Conservation (phyloP, 1,140 invertebrate species). For the Aphis craccivora region DNA sequence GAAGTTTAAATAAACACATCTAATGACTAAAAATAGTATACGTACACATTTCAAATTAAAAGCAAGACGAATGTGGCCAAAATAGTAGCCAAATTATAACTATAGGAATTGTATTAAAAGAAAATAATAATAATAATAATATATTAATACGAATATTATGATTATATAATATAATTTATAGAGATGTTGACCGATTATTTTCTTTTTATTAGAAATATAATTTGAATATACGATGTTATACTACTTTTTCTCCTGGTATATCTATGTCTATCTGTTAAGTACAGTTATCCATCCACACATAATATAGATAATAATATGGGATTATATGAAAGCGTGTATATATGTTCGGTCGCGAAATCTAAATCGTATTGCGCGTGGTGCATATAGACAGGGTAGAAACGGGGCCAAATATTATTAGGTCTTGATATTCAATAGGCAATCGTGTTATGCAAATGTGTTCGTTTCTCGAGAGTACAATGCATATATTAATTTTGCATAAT, state of each 20-base stretch:
- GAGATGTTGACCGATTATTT: background rate
- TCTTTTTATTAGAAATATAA: background rate
- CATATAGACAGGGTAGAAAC: background rate
- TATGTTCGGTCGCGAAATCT: background rate
- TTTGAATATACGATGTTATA: background rate
- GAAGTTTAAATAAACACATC: background rate
- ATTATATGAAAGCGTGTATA: background rate
- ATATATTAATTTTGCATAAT: conserved; percentile 50
- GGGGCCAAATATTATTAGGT: conserved; percentile 27
- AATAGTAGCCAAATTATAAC: background rate
- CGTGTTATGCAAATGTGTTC: conserved; percentile 43
- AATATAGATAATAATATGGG: background rate
- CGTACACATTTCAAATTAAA: background rate
- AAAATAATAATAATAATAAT: background rate
- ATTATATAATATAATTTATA: background rate
- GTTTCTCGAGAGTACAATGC: conserved; percentile 35
- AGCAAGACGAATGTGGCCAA: background rate
- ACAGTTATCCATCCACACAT: background rate
- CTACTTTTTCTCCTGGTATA: background rate
- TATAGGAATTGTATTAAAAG: background rate
- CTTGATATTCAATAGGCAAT: conserved; percentile 50
- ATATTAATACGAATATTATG: background rate
- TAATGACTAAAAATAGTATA: background rate
- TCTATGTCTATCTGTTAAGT: background rate
- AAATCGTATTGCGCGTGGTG: background rate